Conservation (phyloP, 2,797 vertebrate species). For the Cephalopachus bancanus region DNA sequence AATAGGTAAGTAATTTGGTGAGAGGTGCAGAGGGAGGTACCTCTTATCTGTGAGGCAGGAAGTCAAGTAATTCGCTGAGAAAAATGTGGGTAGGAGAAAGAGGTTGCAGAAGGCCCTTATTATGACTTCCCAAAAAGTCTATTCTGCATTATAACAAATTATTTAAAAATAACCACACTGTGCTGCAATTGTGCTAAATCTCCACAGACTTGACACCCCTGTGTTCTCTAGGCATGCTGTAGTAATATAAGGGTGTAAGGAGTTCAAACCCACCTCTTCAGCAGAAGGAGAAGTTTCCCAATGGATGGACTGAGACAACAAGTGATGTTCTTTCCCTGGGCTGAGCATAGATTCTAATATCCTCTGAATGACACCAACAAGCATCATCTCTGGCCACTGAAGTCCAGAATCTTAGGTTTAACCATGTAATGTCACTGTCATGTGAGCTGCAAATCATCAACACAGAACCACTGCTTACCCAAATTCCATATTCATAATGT, state of each 20-base stretch:
- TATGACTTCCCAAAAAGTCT: background rate
- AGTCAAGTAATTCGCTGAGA: background rate
- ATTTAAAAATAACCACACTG: background rate
- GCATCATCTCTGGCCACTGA: background rate
- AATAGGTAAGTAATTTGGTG: background rate
- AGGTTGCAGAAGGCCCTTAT: background rate
- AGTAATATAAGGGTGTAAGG: background rate
- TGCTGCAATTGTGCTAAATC: background rate
- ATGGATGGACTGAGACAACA: background rate
- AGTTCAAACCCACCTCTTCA: background rate
- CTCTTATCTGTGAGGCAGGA: background rate
- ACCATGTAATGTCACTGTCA: background rate
- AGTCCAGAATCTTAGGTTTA: background rate
- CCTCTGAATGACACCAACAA: background rate
- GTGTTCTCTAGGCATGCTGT: background rate
- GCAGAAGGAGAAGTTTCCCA: background rate
- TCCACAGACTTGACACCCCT: background rate
- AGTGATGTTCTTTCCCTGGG: background rate
- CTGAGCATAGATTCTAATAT: fast-evolving
- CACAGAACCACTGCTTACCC: background rate
- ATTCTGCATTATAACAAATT: background rate
- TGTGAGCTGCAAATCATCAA: background rate
- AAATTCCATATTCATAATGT: background rate
- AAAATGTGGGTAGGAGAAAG: background rate
- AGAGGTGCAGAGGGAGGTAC: background rate